Conservation (phyloP, 2,888 invertebrate species). For the Drosophila suboccidentalis region DNA sequence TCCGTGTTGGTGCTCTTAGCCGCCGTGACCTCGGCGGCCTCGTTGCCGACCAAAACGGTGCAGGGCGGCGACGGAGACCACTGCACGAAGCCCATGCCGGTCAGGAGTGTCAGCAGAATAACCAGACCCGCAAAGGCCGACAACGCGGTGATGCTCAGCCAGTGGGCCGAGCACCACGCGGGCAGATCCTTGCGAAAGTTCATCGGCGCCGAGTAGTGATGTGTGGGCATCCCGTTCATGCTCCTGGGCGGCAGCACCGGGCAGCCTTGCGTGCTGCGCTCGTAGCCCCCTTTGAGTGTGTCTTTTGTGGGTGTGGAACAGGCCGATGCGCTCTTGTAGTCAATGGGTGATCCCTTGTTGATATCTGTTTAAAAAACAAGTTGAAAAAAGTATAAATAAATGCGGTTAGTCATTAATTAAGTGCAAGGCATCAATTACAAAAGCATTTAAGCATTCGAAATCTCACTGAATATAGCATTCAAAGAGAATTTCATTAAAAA, state of each 20-base stretch:
- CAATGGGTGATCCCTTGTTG: slow-evolving; percentile 94
- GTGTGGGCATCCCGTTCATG: slow-evolving; percentile 87
- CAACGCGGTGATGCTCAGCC: slow-evolving; percentile 95
- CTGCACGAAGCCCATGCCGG: slow-evolving; percentile 93
- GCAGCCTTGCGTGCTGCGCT: slow-evolving; percentile 88
- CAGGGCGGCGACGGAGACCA: slow-evolving; percentile 94
- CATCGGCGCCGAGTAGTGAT: slow-evolving; percentile 93
- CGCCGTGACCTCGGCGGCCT: slow-evolving; percentile 89
- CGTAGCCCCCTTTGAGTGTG: slow-evolving; percentile 87
- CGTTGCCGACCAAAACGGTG: slow-evolving; percentile 93
- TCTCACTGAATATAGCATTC: not conserved
- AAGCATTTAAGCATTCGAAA: slow-evolving; percentile 39
- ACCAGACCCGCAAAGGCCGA: slow-evolving; percentile 93
- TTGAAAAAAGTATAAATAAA: not conserved
- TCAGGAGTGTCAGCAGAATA: slow-evolving; percentile 94
- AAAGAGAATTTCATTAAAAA: slow-evolving; percentile 49
- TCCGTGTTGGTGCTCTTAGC: slow-evolving; percentile 90
- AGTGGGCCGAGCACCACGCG: slow-evolving; percentile 96
- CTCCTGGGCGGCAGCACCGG: slow-evolving; percentile 91
- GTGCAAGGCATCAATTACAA: slow-evolving; percentile 50
- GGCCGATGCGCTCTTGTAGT: slow-evolving; percentile 94
- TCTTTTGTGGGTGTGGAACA: slow-evolving; percentile 95
- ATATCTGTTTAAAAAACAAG: slow-evolving; percentile 88
- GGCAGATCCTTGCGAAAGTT: slow-evolving; percentile 95
- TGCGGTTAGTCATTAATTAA: slow-evolving; percentile 36